Percentiles rank a stretch among this genome's conserved stretches.
Evolutionary conservation across 2,888 invertebrate genomes (phyloP).

Genomic region (Drosophila macrospina): DNA sequence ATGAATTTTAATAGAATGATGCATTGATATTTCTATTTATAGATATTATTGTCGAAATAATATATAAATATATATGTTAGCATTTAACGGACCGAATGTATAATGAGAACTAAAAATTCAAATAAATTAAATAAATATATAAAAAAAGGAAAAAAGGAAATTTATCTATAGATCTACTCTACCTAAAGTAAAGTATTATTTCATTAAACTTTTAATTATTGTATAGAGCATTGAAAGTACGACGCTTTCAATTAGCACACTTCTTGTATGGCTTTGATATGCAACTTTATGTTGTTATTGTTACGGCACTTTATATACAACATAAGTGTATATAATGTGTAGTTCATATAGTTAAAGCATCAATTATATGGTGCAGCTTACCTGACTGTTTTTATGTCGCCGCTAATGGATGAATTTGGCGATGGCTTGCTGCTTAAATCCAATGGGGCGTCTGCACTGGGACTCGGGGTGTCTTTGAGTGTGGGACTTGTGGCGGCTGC

Average conservation of each 20-base stretch:
- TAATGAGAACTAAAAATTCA: no score
- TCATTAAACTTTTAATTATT: background rate
- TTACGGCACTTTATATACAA: constrained; percentile 48
- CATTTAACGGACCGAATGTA: no score
- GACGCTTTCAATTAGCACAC: background rate
- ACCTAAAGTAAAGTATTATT: no score
- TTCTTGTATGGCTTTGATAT: constrained; percentile 33
- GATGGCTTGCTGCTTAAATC: constrained; percentile 94
- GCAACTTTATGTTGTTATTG: constrained; percentile 54
- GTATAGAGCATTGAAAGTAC: constrained; percentile 27
- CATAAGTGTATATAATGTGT: constrained; percentile 8
- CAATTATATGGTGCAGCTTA: constrained; percentile 51
- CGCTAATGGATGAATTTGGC: constrained; percentile 85
- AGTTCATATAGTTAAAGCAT: constrained; percentile 2
- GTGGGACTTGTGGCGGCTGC: constrained; percentile 84
- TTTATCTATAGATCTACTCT: no score
- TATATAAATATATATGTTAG: no score
- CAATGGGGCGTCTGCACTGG: constrained; percentile 87
- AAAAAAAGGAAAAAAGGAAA: no score
- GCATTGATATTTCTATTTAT: no score
- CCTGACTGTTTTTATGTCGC: constrained; percentile 89
- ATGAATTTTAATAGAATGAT: no score
- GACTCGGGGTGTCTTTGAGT: constrained; percentile 86
- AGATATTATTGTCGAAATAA: no score
- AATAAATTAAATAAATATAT: no score